A percentile compares a stretch with the other conserved stretches of the same genome.
Conservation (phyloP, 2,888 invertebrate genomes). For the Pyrrhia umbra region DNA sequence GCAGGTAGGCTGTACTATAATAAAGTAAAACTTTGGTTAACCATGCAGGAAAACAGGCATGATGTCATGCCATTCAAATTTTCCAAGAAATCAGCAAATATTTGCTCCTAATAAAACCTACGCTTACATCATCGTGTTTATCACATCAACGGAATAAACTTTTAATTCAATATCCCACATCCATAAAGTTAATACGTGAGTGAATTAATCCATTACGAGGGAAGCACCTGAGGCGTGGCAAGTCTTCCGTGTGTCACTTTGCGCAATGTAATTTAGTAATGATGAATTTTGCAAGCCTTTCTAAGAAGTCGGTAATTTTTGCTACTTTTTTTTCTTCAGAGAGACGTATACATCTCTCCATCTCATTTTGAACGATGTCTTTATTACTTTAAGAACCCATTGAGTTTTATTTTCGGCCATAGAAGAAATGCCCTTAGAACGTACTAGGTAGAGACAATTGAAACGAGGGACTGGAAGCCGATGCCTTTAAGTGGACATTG, state of each 20-base stretch:
- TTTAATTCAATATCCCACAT: conserved; percentile 33
- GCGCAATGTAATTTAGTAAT: conserved; percentile 32
- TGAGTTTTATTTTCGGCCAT: no score
- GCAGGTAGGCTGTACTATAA: no score
- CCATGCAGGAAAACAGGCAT: background rate
- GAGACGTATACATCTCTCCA: background rate
- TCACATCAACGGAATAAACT: conserved; percentile 4
- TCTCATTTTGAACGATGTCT: background rate
- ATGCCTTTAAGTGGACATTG: no score
- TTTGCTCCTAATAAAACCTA: background rate
- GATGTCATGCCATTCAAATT: background rate
- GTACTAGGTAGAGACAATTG: no score
- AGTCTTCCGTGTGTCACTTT: conserved; percentile 29
- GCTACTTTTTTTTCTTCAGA: background rate
- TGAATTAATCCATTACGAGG: conserved; percentile 54
- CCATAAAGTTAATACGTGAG: conserved; percentile 43
- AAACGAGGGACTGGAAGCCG: no score
- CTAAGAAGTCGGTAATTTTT: background rate
- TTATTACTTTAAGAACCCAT: no score
- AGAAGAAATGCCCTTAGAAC: no score
- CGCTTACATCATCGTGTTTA: background rate
- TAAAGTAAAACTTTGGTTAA: no score
- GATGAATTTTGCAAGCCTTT: conserved; percentile 45
- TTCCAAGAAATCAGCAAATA: background rate
- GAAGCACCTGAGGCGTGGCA: conserved; percentile 40